Percentiles rank a stretch among this genome's conserved stretches.
These are phyloP conservation scores for Sebastes glaucus DNA, from an alignment of 2,797 vertebrate genomes.

Conservation along the genomic window DNA sequence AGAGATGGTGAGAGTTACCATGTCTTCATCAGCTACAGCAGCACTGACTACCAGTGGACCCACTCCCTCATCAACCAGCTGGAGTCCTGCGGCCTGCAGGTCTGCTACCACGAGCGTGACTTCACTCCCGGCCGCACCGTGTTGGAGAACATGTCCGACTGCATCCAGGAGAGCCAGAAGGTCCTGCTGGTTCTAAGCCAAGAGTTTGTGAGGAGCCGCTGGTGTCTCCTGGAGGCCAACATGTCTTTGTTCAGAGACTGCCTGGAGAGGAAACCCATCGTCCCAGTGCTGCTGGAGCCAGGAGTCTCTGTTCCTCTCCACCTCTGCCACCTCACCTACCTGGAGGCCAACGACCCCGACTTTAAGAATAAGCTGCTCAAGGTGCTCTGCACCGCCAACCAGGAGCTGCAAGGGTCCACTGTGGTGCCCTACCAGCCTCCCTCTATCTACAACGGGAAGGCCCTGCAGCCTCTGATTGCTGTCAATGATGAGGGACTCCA, in stretches of 20 bases:
- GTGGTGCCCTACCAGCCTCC: slow-evolving; percentile 64
- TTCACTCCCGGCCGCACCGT: slow-evolving; percentile 71
- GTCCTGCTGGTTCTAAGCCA: slow-evolving; percentile 75
- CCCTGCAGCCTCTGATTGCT: slow-evolving; percentile 61
- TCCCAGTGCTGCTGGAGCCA: slow-evolving; percentile 71
- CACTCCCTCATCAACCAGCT: slow-evolving; percentile 60
- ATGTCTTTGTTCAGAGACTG: slow-evolving; percentile 76
- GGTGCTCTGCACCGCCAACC: slow-evolving; percentile 65
- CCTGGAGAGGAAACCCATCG: slow-evolving; percentile 69
- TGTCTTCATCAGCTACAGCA: slow-evolving; percentile 77
- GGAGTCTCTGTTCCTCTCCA: slow-evolving; percentile 67
- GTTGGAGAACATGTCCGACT: slow-evolving; percentile 63
- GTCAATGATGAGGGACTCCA: slow-evolving; percentile 58
- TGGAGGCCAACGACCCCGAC: slow-evolving; percentile 59
- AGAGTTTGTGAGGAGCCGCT: slow-evolving; percentile 79
- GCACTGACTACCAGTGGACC: slow-evolving; percentile 59
- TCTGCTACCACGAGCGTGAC: slow-evolving; percentile 75
- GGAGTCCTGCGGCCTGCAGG: slow-evolving; percentile 53
- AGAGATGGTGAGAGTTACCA: slow-evolving; percentile 58
- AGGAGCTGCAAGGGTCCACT: slow-evolving; percentile 41
- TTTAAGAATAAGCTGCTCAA: slow-evolving; percentile 66
- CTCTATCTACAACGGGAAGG: slow-evolving; percentile 72
- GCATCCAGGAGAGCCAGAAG: not conserved
- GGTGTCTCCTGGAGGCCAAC: slow-evolving; percentile 80
- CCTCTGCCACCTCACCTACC: slow-evolving; percentile 76